Base-by-base conservation (phyloP, 2,888 invertebrate genomes). In the Coleophora flavipennella region DNA sequence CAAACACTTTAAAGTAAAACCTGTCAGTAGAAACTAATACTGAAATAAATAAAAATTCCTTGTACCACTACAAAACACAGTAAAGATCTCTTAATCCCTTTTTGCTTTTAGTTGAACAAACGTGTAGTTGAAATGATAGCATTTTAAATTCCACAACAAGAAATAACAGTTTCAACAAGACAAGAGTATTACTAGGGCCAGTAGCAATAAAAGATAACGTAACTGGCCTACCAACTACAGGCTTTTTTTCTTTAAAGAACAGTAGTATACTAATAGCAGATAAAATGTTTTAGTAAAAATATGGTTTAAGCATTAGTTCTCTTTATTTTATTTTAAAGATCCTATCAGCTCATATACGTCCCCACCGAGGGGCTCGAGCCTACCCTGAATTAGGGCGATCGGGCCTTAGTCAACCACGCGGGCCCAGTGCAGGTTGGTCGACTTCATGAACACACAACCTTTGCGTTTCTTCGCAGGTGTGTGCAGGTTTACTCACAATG, bases 131-230 rank as follows among this genome's bases (percentile, higher is more conserved):
- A 35, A 37, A 38, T 33, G 36, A 36, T 29, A 32, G 20, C 40
- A 25, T 46, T 43, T 39, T 39, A 46, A 46, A 41, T 34, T 36
- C 36, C 38, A 12, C 14, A 38, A 26, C 13, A 28, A 40, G 39
- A 38, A 29, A 29, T 38, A 39, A 43, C 40, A 37, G 43, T 45
- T 35, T 27, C 13, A 35, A 33, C 33, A 27, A 33, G 26, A 31
- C 35, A 10, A 14, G 28, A 11, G 41, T 40, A 13, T 42, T 37
- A 38, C 39, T 45, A 38, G 38, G 36, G 28, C 43, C 34, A 43
- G 38, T 38, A 47, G 37, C 44, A 45, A 48, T 53, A 54, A 51
- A 51, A 49, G 52, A 48, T 59, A 59, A 57, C 8, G 53, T 51
- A 49, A 54, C 47, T 52, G 20, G 20, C 20, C 53, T 50, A 49